phyloP scores from a whole-genome alignment of 1,140 invertebrate species.

The Drosophila guanche region DNA sequence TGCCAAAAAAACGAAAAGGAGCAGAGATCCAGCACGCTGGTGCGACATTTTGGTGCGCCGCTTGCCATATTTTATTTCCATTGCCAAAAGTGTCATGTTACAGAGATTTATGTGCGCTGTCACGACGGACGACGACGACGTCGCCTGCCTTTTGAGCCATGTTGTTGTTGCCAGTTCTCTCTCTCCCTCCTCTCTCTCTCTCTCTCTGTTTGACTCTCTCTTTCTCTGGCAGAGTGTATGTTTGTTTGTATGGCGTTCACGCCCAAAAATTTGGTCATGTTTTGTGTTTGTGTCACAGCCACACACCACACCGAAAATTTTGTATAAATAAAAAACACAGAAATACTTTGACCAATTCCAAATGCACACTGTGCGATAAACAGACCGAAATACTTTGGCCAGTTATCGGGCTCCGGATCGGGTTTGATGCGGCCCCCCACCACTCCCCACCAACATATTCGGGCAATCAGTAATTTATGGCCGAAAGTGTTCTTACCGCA shows the following conservation, averaged over 20 bases:
- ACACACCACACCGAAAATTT: conserved; percentile 51
- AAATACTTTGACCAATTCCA: conserved; percentile 77
- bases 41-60: conserved; percentile 78
- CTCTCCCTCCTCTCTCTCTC: conserved; percentile 2
- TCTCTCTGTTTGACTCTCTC: conserved; percentile 15
- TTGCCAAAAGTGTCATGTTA: conserved; percentile 84
- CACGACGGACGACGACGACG: conserved; percentile 56
- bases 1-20: conserved; percentile 45
- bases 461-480: conserved; percentile 63
- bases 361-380: conserved; percentile 64
- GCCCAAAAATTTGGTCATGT: conserved; percentile 81
- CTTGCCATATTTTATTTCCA: conserved; percentile 83
- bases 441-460: no score
- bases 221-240: conserved; percentile 2
- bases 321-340: conserved; percentile 48
- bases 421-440: no score
- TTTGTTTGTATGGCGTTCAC: conserved; percentile 58
- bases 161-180: conserved; percentile 33
- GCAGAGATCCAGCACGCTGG: conserved; percentile 40
- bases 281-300: conserved; percentile 64
- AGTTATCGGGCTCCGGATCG: conserved; percentile 65
- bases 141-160: conserved; percentile 50
- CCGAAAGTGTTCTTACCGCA: conserved; percentile 51
- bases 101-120: conserved; percentile 83
- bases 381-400: conserved; percentile 55